phyloP scores from a whole-genome alignment of 2,113 vertebrate genomes.

The Hyperoodon ampullatus region DNA sequence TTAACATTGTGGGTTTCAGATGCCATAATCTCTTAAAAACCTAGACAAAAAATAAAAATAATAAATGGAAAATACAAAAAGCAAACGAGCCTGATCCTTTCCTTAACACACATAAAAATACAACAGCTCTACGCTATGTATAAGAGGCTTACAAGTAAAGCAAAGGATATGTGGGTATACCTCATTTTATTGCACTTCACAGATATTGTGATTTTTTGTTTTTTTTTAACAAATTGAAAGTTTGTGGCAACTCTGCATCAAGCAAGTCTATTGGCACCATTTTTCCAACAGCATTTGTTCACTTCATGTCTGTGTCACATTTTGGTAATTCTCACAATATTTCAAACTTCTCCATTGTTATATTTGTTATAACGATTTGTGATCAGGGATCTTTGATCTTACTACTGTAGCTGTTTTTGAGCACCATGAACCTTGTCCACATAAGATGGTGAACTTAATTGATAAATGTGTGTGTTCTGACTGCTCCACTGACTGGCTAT shows the following conservation, averaged over 20 bases:
- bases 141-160: slow-evolving; percentile 26
- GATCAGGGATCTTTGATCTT: background rate
- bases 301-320: background rate
- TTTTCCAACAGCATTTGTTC: background rate
- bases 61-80: slow-evolving; percentile 49
- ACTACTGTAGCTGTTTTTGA: background rate
- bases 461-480: background rate
- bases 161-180: background rate
- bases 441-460: background rate
- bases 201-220: background rate
- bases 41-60: slow-evolving; percentile 78
- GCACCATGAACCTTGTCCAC: background rate
- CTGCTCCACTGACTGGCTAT: background rate
- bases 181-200: background rate
- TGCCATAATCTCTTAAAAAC: slow-evolving; percentile 90
- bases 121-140: background rate
- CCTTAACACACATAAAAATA: slow-evolving; percentile 39
- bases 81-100: background rate
- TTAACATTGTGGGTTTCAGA: slow-evolving; percentile 91
- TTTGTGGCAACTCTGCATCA: background rate
- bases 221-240: background rate
- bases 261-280: background rate
- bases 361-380: background rate
- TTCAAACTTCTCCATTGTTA: background rate
- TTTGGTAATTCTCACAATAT: background rate